phyloP scores from a whole-genome alignment of 2,113 vertebrate species.

The Pedetes capensis region DNA sequence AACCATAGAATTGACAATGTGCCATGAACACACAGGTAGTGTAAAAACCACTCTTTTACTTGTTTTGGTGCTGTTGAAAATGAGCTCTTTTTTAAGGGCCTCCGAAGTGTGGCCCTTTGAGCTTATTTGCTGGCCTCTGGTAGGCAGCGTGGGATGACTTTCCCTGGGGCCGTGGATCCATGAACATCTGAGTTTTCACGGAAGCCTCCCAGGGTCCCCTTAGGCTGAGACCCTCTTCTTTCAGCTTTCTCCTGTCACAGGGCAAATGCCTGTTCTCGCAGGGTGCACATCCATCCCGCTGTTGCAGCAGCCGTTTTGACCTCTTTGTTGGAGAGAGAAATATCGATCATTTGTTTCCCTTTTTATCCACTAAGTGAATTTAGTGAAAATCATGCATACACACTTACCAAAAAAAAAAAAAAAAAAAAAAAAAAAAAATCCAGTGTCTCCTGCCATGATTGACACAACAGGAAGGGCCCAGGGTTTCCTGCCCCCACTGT shows the following conservation, averaged over 20 bases:
- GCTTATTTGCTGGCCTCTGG: not conserved
- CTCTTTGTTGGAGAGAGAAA: not conserved
- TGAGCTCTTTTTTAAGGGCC: not conserved
- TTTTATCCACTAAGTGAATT: not conserved
- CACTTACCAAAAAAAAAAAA: not conserved
- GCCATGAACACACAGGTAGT: not conserved
- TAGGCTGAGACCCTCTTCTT: not conserved
- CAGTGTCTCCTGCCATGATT: not conserved
- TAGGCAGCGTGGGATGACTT: not conserved
- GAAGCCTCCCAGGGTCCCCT: not conserved
- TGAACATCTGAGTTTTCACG: not conserved
- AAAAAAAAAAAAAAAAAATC: not conserved
- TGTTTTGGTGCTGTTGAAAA: not conserved
- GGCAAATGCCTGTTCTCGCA: not conserved
- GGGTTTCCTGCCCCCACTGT: not conserved
- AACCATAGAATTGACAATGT: not conserved
- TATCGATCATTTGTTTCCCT: not conserved
- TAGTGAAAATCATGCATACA: not conserved
- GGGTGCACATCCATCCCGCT: not conserved
- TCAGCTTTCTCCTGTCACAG: not conserved
- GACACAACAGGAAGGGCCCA: not conserved
- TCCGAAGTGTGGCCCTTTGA: not conserved
- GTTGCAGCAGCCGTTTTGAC: not conserved
- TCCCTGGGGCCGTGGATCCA: too few relatives aligned
- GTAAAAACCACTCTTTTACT: not conserved